Evolutionary conservation across 1,140 invertebrate genomes (phyloP), one percentile per base, ranked within the genome.

Genomic region (Mya arenaria): DNA sequence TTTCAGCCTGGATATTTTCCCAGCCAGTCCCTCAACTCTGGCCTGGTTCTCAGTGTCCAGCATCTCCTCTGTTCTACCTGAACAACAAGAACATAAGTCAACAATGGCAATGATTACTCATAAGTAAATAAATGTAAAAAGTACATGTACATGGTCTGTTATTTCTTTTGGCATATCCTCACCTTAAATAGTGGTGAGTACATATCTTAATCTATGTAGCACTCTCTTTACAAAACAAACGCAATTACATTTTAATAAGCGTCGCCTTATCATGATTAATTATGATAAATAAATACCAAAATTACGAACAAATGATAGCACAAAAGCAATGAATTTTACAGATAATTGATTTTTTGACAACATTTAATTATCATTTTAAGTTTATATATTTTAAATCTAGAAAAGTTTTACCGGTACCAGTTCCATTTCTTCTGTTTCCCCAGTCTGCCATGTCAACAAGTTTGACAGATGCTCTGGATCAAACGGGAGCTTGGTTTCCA

Each of bases 1-100:
- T 87, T 88, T 91, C 30, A 92, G 78, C 56, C 90, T 82, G 30
- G 88, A 89, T n/a, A 92, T 88, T 82, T 91, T 92, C 41, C 81
- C 83, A 15, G 90, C 84, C 25, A 92, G 79, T n/a, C 89, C 87
- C 63, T 90, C 86, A 30, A 89, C 88, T 23, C 86, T 56, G 15
- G 82, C 62, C 73, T 90, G 89, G 77, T 92, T 92, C 77, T 92
- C 89, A 58, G 82, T 66, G 58, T 92, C 90, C 68, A 92, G 62
- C 79, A 90, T 88, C 60, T 90, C 90, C 62, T 89, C 88, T 39
- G 87, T 84, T 60, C 77, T 32, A 19, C 52, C 77, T 80, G 66
- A 36, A 78, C 55, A 34, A 41, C 30, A 2, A 52, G 48, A 15
- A 55, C 13, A 52, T 72, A n/a, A 28, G 15, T 1, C 41, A 48